Conservation (phyloP, 2,888 invertebrate species). For the Capitulum mitella region DNA sequence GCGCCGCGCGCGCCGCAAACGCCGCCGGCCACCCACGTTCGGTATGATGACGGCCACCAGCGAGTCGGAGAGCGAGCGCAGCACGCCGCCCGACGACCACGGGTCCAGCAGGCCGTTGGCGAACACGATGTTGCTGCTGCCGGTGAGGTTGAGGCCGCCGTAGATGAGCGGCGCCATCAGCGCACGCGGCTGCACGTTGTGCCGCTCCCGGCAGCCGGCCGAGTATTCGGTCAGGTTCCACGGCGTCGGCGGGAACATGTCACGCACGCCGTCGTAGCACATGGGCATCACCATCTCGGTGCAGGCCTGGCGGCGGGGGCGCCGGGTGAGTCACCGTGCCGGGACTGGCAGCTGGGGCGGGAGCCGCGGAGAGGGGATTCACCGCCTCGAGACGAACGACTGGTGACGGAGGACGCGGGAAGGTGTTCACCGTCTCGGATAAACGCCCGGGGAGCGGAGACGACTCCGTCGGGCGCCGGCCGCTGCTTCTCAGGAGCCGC, state of each 20-base stretch:
- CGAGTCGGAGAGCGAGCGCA: conserved; percentile 58
- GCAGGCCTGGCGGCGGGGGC: conserved; percentile 68
- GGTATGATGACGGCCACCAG: conserved; percentile 65
- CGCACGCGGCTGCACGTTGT: conserved; percentile 59
- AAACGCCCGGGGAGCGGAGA: too few relatives aligned
- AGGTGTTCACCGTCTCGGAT: too few relatives aligned
- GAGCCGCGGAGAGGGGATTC: too few relatives aligned
- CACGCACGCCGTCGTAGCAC: conserved; percentile 65
- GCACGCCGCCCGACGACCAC: conserved; percentile 77
- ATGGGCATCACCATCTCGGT: conserved; percentile 97
- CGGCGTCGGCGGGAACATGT: conserved; percentile 69
- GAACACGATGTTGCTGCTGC: conserved; percentile 55
- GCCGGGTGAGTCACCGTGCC: not conserved
- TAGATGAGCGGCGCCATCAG: conserved; percentile 64
- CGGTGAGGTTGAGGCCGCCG: conserved; percentile 65
- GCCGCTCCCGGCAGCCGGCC: conserved; percentile 60
- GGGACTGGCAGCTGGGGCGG: too few relatives aligned
- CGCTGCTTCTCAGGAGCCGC: too few relatives aligned
- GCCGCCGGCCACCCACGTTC: conserved; percentile 43
- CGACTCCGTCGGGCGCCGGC: too few relatives aligned
- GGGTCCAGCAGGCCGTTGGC: conserved; percentile 82
- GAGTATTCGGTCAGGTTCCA: conserved; percentile 66
- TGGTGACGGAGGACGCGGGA: too few relatives aligned
- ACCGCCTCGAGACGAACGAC: too few relatives aligned
- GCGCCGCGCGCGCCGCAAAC: too few relatives aligned